Evolutionary conservation across 92 coral and sea anemone species (phyloP), one percentile per base, ranked within the genome.

Genomic region (Phenganax stokvisi): DNA sequence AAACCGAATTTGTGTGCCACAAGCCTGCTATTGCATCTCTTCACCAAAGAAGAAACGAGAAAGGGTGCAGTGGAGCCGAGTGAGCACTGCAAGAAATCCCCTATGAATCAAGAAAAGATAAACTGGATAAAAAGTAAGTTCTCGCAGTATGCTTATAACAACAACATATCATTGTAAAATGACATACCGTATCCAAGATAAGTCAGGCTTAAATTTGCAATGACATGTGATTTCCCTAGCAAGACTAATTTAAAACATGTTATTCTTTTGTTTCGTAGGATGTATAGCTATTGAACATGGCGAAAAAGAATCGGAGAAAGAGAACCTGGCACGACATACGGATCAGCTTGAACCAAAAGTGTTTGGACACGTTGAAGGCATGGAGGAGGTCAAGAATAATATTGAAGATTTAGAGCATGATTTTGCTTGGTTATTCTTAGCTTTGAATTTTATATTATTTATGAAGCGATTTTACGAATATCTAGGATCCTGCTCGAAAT

Each of bases 31-130:
- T 80, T 83, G 25, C 86, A 79, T 53, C 80, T 85, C n/a, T 88
- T 88, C 82, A 77, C 86, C 0, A 84, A 88, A 37, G 84, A 88
- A 13, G 91, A 88, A 70, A 85, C 85, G 86, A 81, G 91, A 44
- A 64, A 51, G 25, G 91, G 89, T 51, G 72, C 84, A 56, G 86
- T 85, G 5, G 90, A 88, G 74, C 88, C 90, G 11, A 73, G 65
- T 15, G 88, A 88, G 25, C 79, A 82, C 11, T 69, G 54, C 31
- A 87, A 76, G 55, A 88, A 88, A 57, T 6, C 12, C 11, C 72
- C 87, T 25, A 61, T 88, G 57, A 85, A 88, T 70, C 86, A 81
- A 78, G 79, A 64, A 15, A 85, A 71, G 59, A 78, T 85, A 59
- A 82, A 85, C 56, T 63, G 77, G 51, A 56, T 88, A 51, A 88